Conservation (phyloP, 1,140 invertebrate genomes). For the Caenorhabditis remanei region DNA sequence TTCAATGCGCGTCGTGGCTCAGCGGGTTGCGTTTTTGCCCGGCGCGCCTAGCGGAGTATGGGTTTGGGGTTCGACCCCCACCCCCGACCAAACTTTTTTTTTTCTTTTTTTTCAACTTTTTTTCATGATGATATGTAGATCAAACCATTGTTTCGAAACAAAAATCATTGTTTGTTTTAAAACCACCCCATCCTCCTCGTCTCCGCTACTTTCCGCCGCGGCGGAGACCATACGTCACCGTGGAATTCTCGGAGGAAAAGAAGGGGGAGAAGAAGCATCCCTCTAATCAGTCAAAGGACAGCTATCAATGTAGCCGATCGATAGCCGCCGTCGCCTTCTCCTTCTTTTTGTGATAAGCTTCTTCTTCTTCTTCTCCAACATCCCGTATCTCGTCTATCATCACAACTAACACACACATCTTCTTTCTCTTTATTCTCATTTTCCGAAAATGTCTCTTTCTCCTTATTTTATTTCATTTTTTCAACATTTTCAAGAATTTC, state of each 20-base stretch:
- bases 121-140: too few relatives aligned
- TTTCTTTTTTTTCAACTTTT: too few relatives aligned
- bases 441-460: neutral
- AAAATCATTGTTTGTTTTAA: too few relatives aligned
- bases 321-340: neutral
- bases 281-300: slow-evolving; percentile 31
- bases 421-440: slow-evolving; percentile 1
- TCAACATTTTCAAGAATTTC: neutral
- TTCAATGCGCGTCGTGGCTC: too few relatives aligned
- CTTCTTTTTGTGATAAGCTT: slow-evolving; percentile 3
- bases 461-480: neutral
- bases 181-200: neutral
- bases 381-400: slow-evolving; percentile 1
- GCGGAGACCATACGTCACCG: neutral
- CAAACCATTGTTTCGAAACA: too few relatives aligned
- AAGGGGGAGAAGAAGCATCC: neutral
- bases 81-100: too few relatives aligned
- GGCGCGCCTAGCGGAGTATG: too few relatives aligned
- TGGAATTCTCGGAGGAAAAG: slow-evolving; percentile 31
- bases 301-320: slow-evolving; percentile 30
- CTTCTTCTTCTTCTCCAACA: neutral
- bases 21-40: too few relatives aligned
- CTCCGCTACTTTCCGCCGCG: neutral
- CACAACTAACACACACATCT: neutral
- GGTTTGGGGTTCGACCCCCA: too few relatives aligned